phyloP scores from a whole-genome alignment of 2,888 invertebrate species.

The Adelognathus sp. region DNA sequence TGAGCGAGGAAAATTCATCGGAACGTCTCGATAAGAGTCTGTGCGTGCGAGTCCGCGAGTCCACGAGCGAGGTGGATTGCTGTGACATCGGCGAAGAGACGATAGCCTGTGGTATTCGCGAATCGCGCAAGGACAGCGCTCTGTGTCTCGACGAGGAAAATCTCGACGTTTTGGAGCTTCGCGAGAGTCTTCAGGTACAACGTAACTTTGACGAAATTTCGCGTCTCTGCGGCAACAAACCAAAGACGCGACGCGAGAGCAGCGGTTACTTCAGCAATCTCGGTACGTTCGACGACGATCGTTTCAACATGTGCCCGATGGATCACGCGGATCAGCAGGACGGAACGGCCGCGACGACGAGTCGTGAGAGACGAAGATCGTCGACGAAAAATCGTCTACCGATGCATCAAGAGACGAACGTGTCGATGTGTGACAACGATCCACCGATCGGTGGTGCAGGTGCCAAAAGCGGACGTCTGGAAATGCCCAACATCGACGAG shows the following conservation, averaged over 20 bases:
- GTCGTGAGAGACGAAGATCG: conserved; percentile 65
- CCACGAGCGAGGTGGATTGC: neutral
- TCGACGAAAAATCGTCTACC: conserved; percentile 62
- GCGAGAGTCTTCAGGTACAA: conserved; percentile 50
- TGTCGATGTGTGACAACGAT: conserved; percentile 12
- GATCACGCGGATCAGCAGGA: conserved; percentile 34
- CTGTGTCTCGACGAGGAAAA: conserved; percentile 70
- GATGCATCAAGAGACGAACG: neutral
- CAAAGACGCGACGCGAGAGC: conserved; percentile 72
- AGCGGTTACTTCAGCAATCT: conserved; percentile 75
- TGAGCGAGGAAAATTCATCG: neutral
- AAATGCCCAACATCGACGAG: conserved; percentile 74
- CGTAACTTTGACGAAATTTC: conserved; percentile 8
- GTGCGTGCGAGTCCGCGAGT: neutral
- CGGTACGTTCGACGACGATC: conserved; percentile 76
- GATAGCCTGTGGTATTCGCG: conserved; percentile 31
- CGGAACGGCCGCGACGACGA: conserved; percentile 44
- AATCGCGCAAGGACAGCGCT: conserved; percentile 73
- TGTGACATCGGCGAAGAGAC: conserved; percentile 19
- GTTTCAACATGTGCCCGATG: conserved; percentile 62
- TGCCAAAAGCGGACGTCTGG: conserved; percentile 57
- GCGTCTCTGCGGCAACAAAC: neutral
- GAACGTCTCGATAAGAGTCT: conserved; percentile 13
- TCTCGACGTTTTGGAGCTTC: conserved; percentile 37
- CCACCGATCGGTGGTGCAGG: neutral